These are phyloP conservation scores for Anhinga rufa DNA, from an alignment of 2,113 vertebrate species.

Conservation along the genomic window DNA sequence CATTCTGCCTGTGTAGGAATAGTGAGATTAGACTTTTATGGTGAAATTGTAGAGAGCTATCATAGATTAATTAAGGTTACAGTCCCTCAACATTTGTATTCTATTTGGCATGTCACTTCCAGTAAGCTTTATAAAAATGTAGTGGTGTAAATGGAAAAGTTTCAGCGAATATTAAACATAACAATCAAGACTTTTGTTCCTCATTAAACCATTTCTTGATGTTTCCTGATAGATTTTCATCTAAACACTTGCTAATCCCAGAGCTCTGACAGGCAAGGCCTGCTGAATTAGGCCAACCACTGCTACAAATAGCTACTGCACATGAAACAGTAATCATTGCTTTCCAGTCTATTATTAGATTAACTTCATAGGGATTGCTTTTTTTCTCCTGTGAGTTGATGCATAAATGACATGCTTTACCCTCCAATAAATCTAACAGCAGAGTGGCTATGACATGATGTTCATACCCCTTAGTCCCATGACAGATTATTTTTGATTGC, in stretches of 20 bases:
- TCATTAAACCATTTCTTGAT: slow-evolving; percentile 67
- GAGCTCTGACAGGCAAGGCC: slow-evolving; percentile 56
- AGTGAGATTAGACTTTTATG: not conserved
- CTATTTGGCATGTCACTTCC: slow-evolving; percentile 13
- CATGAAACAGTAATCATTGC: slow-evolving; percentile 76
- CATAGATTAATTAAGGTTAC: not conserved
- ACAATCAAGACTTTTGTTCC: slow-evolving; percentile 57
- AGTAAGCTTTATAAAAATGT: slow-evolving; percentile 29
- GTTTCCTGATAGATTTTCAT: slow-evolving; percentile 57
- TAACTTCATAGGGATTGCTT: slow-evolving; percentile 76
- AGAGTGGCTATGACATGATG: slow-evolving; percentile 72
- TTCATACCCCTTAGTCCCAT: slow-evolving; percentile 68
- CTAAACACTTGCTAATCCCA: slow-evolving; percentile 70
- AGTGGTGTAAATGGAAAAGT: not conserved
- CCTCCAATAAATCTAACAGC: slow-evolving; percentile 76
- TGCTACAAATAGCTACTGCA: slow-evolving; percentile 70
- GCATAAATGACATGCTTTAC: slow-evolving; percentile 80
- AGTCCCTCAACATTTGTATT: slow-evolving; percentile 1
- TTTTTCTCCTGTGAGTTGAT: slow-evolving; percentile 76
- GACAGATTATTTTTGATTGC: slow-evolving; percentile 77
- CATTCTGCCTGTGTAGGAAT: not conserved
- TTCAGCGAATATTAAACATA: slow-evolving; percentile 7
- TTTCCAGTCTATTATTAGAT: slow-evolving; percentile 80
- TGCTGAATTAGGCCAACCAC: slow-evolving; percentile 72
- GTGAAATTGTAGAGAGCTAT: not conserved